phyloP scores from a whole-genome alignment of 2,888 invertebrate species.

The Brenthis hecate region DNA sequence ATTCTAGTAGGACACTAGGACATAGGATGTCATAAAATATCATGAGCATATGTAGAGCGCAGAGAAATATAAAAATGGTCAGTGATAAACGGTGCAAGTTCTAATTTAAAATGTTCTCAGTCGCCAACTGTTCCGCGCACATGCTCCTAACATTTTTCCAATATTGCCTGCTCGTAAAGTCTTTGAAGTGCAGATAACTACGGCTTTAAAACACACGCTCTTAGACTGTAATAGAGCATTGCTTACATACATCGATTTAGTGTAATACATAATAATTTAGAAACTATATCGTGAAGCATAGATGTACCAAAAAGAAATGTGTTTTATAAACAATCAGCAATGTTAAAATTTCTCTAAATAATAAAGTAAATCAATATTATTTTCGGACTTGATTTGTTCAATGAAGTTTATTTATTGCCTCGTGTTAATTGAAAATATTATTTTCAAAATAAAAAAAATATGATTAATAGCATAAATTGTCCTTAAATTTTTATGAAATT shows the following conservation, averaged over 20 bases:
- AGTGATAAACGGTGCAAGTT: conserved; percentile 24
- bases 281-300: neutral
- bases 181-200: conserved; percentile 46
- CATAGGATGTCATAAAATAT: neutral
- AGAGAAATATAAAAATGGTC: neutral
- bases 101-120: conserved; percentile 47
- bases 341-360: too few species aligned
- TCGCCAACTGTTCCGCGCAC: conserved; percentile 55
- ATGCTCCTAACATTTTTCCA: conserved; percentile 71
- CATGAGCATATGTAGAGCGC: neutral
- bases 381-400: too few species aligned
- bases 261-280: conserved; percentile 7
- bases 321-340: too few species aligned
- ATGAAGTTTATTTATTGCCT: too few species aligned
- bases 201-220: conserved; percentile 49
- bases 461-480: too few species aligned
- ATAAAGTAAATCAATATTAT: too few species aligned
- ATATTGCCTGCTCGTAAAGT: conserved; percentile 67
- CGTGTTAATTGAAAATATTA: too few species aligned
- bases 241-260: conserved; percentile 24
- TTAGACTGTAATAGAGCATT: conserved; percentile 27
- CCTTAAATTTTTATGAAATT: too few species aligned
- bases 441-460: too few species aligned
- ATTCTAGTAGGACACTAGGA: too few species aligned
- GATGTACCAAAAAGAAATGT: too few species aligned